These are phyloP conservation scores for Polydrusus cervinus DNA, from an alignment of 2,888 invertebrate genomes.

Conservation along the genomic window DNA sequence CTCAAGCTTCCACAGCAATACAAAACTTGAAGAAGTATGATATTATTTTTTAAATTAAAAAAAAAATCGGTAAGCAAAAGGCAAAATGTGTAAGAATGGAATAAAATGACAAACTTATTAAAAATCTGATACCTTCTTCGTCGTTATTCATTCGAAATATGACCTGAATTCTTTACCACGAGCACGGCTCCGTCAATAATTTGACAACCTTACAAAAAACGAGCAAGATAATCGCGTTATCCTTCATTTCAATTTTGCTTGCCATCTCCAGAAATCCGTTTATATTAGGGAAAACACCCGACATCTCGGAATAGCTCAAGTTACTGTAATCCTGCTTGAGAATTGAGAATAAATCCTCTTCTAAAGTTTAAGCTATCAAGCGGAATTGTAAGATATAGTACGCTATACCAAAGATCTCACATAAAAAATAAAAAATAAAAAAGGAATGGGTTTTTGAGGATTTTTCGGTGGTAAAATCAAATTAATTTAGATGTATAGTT, in stretches of 20 bases:
- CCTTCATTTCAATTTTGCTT: conserved; percentile 31
- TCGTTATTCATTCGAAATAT: conserved; percentile 1
- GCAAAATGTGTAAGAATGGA: background rate
- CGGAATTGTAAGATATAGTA: conserved; percentile 22
- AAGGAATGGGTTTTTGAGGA: too few species aligned
- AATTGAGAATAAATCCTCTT: conserved; percentile 31
- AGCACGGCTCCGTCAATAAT: conserved; percentile 27
- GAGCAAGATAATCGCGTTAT: conserved; percentile 28
- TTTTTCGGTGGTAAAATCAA: background rate
- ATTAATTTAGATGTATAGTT: too few species aligned
- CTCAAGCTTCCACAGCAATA: too few species aligned
- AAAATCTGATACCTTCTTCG: background rate
- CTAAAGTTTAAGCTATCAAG: conserved; percentile 26
- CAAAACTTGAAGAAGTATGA: too few species aligned
- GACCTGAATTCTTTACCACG: conserved; percentile 12
- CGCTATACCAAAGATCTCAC: conserved; percentile 1
- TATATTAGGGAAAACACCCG: conserved; percentile 33
- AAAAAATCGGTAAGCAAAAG: too few species aligned
- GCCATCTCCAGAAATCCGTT: conserved; percentile 33
- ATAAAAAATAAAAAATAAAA: conserved; percentile 14
- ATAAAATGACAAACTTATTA: background rate
- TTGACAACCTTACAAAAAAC: conserved; percentile 26
- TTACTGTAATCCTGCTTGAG: conserved; percentile 33
- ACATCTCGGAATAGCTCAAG: conserved; percentile 29
- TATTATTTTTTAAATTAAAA: too few species aligned